Base-by-base conservation (phyloP, 2,888 invertebrate genomes). In the Cephonodes hylas region DNA sequence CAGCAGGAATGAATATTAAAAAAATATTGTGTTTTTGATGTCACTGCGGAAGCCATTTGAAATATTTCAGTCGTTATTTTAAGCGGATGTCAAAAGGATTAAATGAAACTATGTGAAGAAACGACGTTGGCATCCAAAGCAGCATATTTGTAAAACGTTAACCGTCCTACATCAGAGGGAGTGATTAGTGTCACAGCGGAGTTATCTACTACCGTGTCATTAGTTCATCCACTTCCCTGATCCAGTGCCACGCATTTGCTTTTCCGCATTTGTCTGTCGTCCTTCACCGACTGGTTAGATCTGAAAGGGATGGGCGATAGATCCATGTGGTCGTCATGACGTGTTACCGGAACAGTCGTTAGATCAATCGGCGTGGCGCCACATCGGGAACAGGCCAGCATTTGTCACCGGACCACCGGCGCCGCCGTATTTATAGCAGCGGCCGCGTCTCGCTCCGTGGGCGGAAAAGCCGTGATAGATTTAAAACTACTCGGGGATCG, bases 371-470 rank as follows among this genome's bases (percentile, higher is more conserved):
- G 79, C 83, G 82, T 83, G 84, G 83, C 86, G 87, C 85, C 81
- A 83, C 83, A 81, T 80, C 80, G 83, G 85, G 84, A 84, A 84
- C 84, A 79, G 75, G 76, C 81, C 83, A 80, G 88, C 86, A 88
- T 91, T 91, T 91, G 91, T 91, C 91, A 89, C 89, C 83, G 88
- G 91, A 92, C 91, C 91, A 92, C 91, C 89, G 84, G 86, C 87
- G 85, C 86, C 83, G 90, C 77, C 71, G 85, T 91, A 92, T 92
- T 92, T 91, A 92, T 92, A 92, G 91, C 85, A 77, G 81, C 86
- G 85, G 85, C 84, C 78, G 84, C 83, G 81, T 81, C 74, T 61
- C 66, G 66, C 72, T 76, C 84, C 81, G 90, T 89, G 87, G 89
- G 89, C 89, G 88, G 83, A 58, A 60, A 18, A 61, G 58, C 58